Percentiles rank a stretch among this genome's conserved stretches.
Evolutionary conservation across 2,888 invertebrate species (phyloP).

Genomic region (Lochmaea capreae): DNA sequence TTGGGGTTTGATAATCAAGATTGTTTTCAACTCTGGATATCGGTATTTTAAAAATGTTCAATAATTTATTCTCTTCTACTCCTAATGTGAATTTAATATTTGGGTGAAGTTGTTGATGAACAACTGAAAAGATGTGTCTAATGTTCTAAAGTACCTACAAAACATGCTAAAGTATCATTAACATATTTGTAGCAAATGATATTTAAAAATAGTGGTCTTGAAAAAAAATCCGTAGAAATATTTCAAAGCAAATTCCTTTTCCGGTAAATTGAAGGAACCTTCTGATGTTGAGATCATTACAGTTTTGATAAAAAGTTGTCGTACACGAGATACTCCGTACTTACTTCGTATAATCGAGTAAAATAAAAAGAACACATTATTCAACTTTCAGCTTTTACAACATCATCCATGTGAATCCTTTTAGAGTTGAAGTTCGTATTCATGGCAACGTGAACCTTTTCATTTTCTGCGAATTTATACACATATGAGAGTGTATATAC

Average conservation of each 20-base stretch:
- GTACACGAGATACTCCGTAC: background rate
- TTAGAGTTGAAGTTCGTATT: conserved; percentile 3
- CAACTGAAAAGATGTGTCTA: no score
- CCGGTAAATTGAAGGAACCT: background rate
- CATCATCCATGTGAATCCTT: conserved; percentile 2
- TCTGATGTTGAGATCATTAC: background rate
- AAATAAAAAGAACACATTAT: background rate
- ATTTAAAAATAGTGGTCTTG: no score
- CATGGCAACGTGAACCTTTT: background rate
- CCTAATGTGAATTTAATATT: no score
- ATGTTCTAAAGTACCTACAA: no score
- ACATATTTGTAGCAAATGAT: no score
- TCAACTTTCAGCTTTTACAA: background rate
- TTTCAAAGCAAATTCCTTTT: background rate
- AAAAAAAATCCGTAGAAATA: no score
- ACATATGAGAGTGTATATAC: background rate
- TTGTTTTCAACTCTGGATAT: no score
- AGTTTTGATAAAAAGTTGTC: background rate
- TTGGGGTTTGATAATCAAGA: no score
- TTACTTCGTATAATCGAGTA: conserved; percentile 4
- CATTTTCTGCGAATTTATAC: conserved; percentile 24
- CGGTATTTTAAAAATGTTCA: no score
- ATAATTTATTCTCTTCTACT: no score
- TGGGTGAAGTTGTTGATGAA: no score
- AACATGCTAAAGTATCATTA: no score